Evolutionary conservation across 1,140 invertebrate genomes (phyloP), one percentile per base, ranked within the genome.

Genomic region (Atopsyche davidsoni): DNA sequence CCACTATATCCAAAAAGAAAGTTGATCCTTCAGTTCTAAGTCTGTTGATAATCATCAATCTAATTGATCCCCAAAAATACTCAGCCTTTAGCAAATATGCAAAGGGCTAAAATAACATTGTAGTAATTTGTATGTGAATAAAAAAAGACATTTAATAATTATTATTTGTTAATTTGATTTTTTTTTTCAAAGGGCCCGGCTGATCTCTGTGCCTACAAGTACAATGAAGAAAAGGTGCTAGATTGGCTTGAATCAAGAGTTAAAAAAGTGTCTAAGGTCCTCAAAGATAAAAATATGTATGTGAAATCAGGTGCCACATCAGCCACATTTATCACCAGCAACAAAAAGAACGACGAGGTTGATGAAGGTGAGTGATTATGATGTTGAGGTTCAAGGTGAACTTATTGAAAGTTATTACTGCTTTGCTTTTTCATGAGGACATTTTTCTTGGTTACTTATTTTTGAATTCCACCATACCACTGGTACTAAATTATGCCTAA

Each of bases 201-300:
- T 54, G 81, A 84, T 23, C 64, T 86, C 18, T 81, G 77, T 62
- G 85, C 85, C 9, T 89, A 81, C 57, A 86, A 87, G 70, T 89
- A 81, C 58, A 88, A 87, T 68, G 79, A 86, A 61, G 79, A 82
- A 32, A 87, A 87, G 62, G 78, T 83, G 0, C 59, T 88, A 24
- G 65, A 66, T n/a, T 89, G 85, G 86, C 66, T 89, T 14, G 69
- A 81, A 34, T 72, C 76, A 4, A 86, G 86, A 68, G 78, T 82
- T 0, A 74, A 78, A 53, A 75, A 75, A 60, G 71, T 88, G 13
- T 70, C 76, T 1, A 66, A 76, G 44, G 70, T 81, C 10, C 69
- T 89, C 7, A 81, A 79, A 56, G 68, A 78, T 21, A 84, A 83
- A 62, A 79, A 81, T 41, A 76, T 88, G 45, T 79, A 87, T 68